These are phyloP conservation scores for Megastigmus dorsalis DNA, from an alignment of 2,888 invertebrate genomes.

Conservation along the genomic window DNA sequence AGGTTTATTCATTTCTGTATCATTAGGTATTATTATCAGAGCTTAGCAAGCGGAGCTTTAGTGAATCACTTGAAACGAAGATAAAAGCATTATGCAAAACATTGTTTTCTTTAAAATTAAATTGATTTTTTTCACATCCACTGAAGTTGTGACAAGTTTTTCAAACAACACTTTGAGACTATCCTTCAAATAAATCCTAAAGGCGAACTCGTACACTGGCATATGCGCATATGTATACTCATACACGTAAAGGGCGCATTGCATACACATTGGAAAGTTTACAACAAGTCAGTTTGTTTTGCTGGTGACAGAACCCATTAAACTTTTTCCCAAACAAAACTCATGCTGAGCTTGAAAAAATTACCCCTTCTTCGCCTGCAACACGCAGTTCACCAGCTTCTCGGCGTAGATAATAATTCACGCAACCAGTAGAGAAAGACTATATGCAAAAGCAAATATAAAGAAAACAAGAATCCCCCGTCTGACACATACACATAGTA, in stretches of 20 bases:
- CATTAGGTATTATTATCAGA: too few species aligned
- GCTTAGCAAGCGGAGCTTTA: too few species aligned
- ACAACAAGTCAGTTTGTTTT: constrained; percentile 8
- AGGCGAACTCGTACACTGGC: not conserved
- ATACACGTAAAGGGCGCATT: too few species aligned
- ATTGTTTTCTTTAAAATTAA: too few species aligned
- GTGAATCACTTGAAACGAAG: too few species aligned
- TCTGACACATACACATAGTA: constrained; percentile 1
- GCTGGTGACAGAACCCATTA: constrained; percentile 29
- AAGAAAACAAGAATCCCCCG: too few species aligned
- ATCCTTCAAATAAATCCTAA: constrained; percentile 4
- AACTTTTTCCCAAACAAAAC: constrained; percentile 4
- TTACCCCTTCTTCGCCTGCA: not conserved
- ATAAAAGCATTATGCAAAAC: too few species aligned
- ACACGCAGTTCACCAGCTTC: too few species aligned
- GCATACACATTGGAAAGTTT: constrained; percentile 12
- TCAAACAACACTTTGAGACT: not conserved
- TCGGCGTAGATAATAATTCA: not conserved
- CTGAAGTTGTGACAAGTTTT: not conserved
- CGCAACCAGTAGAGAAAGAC: not conserved
- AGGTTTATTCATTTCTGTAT: too few species aligned
- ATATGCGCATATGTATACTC: too few species aligned
- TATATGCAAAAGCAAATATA: too few species aligned
- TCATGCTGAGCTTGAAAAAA: not conserved
- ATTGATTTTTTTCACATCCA: not conserved